Base-by-base conservation (phyloP, 2,797 vertebrate species). In the Anguilla obscura region DNA sequence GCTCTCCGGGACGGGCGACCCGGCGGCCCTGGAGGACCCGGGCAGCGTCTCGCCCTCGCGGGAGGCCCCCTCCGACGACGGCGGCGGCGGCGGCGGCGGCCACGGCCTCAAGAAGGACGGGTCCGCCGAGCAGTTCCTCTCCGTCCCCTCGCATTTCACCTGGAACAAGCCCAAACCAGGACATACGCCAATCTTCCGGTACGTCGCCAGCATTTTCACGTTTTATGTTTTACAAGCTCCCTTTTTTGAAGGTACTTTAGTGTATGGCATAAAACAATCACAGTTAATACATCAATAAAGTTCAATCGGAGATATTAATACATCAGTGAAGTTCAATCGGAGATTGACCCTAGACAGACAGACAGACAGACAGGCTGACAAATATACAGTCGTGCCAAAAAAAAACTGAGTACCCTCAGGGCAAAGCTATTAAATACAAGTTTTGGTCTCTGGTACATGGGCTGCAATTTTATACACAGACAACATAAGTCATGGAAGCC, bases 141-240 rank as follows among this genome's bases (percentile, higher is more conserved):
- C 97, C 87, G 98, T 99, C 92, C 98, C 98, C 90, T 96, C 97
- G 82, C 96, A 96, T 90, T 99, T 98, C 95, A 96, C 96, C 84
- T 99, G 98, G 98, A 98, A 94, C 94, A 98, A 98, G 95, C 97
- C 97, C 92, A 98, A 97, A 93, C 97, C 96, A 90, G 96, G 97
- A 91, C 96, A 97, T 86, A 94, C 96, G 10, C 97, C 98, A 66
- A 95, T 98, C 91, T 98, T 98, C 96, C 97, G 97, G 98, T 99
- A 90, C 52, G 63, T 27, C 54, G 24, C 4, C 14, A 36, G 10
- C 0, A 40, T 36, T 33, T 8, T 45, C 63, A 66, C 36, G 12
- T 74, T 74, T 16, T 14, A 16, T 12, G 3, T 74, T 30, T 36
- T 5, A n/a, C 40, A 14, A 4, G 1, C 12, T 76, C 0, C 40